A percentile compares a stretch with the other conserved stretches of the same genome.
phyloP scores from a whole-genome alignment of 2,888 invertebrate species.

The Aquatica leii region DNA sequence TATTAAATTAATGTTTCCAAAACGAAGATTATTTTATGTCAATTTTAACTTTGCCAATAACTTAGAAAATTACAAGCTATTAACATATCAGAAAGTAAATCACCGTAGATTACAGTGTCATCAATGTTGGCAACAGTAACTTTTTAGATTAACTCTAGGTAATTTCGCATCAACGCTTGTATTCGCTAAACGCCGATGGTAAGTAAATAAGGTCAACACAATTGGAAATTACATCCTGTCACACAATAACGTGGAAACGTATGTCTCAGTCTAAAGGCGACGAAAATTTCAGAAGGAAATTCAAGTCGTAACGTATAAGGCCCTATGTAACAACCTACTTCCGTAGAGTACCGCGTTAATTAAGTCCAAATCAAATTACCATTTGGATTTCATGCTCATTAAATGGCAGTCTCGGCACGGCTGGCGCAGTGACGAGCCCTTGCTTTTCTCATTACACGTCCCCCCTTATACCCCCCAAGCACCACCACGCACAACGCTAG shows the following conservation, averaged over 20 bases:
- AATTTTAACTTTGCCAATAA: slow-evolving; percentile 10
- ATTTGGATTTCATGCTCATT: slow-evolving; percentile 62
- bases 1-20: slow-evolving; percentile 10
- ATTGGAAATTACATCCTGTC: slow-evolving; percentile 32
- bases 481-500: slow-evolving; percentile 18
- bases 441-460: slow-evolving; percentile 45
- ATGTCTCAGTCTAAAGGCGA: slow-evolving; percentile 15
- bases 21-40: not conserved
- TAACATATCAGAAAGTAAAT: slow-evolving; percentile 30
- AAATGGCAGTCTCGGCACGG: slow-evolving; percentile 55
- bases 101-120: slow-evolving; percentile 31
- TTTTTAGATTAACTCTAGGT: slow-evolving; percentile 33
- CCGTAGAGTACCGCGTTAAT: slow-evolving; percentile 55
- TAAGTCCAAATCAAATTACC: slow-evolving; percentile 62
- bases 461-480: slow-evolving; percentile 26
- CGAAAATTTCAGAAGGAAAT: slow-evolving; percentile 28
- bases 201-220: slow-evolving; percentile 24
- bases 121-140: slow-evolving; percentile 25
- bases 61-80: slow-evolving; percentile 24
- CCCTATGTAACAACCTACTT: slow-evolving; percentile 35
- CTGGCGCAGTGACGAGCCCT: slow-evolving; percentile 49
- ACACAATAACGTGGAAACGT: slow-evolving; percentile 26
- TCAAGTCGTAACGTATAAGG: slow-evolving; percentile 32
- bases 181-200: too few relatives aligned
- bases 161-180: slow-evolving; percentile 27